Conservation (phyloP, 2,888 invertebrate genomes). For the Drosophila emarginata region DNA sequence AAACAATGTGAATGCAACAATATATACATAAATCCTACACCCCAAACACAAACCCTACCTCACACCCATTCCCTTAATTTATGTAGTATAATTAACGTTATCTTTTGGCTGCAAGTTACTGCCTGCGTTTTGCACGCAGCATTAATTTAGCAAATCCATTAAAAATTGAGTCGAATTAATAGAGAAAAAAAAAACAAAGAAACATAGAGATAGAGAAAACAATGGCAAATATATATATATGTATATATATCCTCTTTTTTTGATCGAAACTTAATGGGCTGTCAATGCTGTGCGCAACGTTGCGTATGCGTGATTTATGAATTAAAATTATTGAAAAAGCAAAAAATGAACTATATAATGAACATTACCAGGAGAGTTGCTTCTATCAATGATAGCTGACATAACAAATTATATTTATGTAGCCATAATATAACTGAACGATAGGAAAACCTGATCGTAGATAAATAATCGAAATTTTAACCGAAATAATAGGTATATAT, state of each 20-base stretch:
- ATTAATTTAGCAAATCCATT: slow-evolving; percentile 55
- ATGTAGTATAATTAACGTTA: slow-evolving; percentile 64
- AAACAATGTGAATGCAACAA: not conserved
- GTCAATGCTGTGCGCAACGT: slow-evolving; percentile 61
- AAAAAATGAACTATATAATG: not conserved
- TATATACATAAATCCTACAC: not conserved
- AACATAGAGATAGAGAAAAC: slow-evolving; percentile 30
- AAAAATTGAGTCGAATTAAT: slow-evolving; percentile 33
- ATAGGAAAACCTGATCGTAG: not conserved
- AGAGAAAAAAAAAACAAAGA: slow-evolving; percentile 26
- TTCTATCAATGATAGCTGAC: not conserved
- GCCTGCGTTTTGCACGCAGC: slow-evolving; percentile 43
- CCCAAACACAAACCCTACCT: not conserved
- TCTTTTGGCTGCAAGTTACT: slow-evolving; percentile 32
- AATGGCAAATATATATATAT: slow-evolving; percentile 13
- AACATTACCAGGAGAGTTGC: not conserved
- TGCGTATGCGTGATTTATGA: slow-evolving; percentile 69
- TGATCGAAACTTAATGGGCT: slow-evolving; percentile 70
- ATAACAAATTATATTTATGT: not conserved
- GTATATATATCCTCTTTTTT: not conserved
- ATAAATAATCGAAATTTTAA: not conserved
- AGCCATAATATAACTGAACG: no score
- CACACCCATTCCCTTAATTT: slow-evolving; percentile 39
- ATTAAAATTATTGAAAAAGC: slow-evolving; percentile 21
- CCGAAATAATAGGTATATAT: not conserved